Base-by-base conservation (phyloP, 2,797 vertebrate species). In the Bradypodion pumilum region DNA sequence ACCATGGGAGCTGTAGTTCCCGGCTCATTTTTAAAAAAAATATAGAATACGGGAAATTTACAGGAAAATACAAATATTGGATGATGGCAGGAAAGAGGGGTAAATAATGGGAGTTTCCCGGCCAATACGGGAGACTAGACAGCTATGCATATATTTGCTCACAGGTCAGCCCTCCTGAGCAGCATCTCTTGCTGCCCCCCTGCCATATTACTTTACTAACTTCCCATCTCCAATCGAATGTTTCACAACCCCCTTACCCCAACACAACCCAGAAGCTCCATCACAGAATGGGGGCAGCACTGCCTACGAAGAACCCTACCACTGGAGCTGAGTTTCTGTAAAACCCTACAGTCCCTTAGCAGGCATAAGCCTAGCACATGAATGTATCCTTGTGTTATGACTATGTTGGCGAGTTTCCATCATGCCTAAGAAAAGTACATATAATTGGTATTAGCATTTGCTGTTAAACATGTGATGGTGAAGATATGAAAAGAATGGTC, bases 321-420 rank as follows among this genome's bases (percentile, higher is more conserved):
- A 65, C 5, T 32, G 40, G 21, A 74, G 10, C 10, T 10, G 44
- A 27, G 27, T 35, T 82, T 82, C 46, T 60, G 63, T 21, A 75
- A 25, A 66, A n/a, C 27, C 19, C 32, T 16, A 25, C 13, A 63
- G 16, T n/a, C 37, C 15, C 8, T 49, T 9, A 19, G 35, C 29
- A 21, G 35, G 59, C 19, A 74, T 8, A 46, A 7, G 16, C 10
- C 21, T 4, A 15, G 37, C 59, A 8, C 7, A 88, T 89, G n/a
- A n/a, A n/a, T 91, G 85, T 21, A 42, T 70, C 15, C 29, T 79
- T 80, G 65, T 78, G 21, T 70, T 86, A 76, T n/a, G 75, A 74
- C n/a, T 74, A 82, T 21, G 60, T 59, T 81, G 15, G n/a, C 23
- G 66, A 80, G 60, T 29, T 9, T 6, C 44, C 42, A 56, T 35